These are phyloP conservation scores for Epizoanthus scotinus DNA, from an alignment of 92 coral and sea anemone species.

Conservation along the genomic window DNA sequence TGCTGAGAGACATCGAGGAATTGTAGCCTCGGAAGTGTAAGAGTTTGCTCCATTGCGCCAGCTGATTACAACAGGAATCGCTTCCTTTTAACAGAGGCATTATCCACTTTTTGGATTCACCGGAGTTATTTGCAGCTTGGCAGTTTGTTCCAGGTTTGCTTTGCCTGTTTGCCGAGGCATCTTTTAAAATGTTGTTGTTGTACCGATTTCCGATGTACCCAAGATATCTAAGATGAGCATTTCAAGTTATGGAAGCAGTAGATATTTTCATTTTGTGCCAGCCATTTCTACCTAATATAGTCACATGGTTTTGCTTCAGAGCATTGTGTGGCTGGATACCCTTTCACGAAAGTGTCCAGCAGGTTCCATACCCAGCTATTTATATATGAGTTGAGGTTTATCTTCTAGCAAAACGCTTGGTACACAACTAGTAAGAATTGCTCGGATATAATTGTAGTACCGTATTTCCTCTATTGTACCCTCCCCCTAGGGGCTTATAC, in stretches of 20 bases:
- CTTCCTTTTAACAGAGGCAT: not conserved
- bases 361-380: no score
- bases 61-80: slow-evolving; percentile 13
- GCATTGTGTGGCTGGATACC: no score
- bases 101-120: not conserved
- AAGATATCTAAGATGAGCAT: not conserved
- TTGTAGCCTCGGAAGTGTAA: not conserved
- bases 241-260: not conserved
- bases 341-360: no score
- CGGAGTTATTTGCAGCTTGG: slow-evolving; percentile 7
- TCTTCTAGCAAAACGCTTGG: no score
- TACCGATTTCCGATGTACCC: not conserved
- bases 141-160: slow-evolving; percentile 32
- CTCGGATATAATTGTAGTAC: no score
- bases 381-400: no score
- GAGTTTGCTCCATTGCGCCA: not conserved
- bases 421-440: no score
- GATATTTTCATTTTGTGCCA: not conserved
- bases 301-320: no score
- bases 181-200: not conserved
- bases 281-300: no score
- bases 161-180: slow-evolving; percentile 9
- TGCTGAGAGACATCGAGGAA: not conserved
- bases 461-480: no score
- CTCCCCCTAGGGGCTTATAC: no score